Conservation (phyloP, 2,797 vertebrate genomes). For the Enteromius anoplus region DNA sequence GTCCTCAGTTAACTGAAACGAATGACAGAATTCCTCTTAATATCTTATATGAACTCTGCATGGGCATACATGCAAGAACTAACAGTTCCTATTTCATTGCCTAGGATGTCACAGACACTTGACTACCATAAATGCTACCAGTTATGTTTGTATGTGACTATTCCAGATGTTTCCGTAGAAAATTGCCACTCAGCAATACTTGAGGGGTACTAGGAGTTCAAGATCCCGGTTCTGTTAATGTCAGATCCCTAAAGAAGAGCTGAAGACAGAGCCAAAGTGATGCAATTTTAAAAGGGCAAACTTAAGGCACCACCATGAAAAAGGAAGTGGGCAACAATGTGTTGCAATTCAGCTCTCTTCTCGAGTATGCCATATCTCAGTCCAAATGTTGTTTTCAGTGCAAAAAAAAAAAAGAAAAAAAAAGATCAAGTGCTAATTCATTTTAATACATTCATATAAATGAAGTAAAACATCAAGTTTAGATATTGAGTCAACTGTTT, state of each 20-base stretch:
- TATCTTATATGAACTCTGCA: not conserved
- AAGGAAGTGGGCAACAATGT: conserved; percentile 31
- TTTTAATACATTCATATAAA: not conserved
- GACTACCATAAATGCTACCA: not conserved
- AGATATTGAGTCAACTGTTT: not conserved
- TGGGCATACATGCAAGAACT: not conserved
- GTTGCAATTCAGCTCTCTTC: not conserved
- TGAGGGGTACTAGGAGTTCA: not conserved
- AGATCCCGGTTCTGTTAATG: not conserved
- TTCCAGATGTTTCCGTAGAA: conserved; percentile 44
- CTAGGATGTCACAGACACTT: not conserved
- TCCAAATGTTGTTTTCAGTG: not conserved
- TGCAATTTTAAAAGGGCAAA: conserved; percentile 23
- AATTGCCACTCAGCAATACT: conserved; percentile 36
- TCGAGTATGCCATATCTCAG: conserved; percentile 8
- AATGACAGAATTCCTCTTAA: not conserved
- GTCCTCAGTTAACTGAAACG: not conserved
- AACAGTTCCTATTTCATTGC: not conserved
- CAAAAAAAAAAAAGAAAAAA: not conserved
- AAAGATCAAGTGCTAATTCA: not conserved
- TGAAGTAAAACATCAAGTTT: not conserved
- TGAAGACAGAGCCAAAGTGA: conserved; percentile 2
- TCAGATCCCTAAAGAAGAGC: conserved; percentile 2
- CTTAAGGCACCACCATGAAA: conserved; percentile 21
- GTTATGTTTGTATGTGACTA: not conserved